Evolutionary conservation across 2,888 invertebrate species (phyloP).

Genomic region (Sycophila texana): DNA sequence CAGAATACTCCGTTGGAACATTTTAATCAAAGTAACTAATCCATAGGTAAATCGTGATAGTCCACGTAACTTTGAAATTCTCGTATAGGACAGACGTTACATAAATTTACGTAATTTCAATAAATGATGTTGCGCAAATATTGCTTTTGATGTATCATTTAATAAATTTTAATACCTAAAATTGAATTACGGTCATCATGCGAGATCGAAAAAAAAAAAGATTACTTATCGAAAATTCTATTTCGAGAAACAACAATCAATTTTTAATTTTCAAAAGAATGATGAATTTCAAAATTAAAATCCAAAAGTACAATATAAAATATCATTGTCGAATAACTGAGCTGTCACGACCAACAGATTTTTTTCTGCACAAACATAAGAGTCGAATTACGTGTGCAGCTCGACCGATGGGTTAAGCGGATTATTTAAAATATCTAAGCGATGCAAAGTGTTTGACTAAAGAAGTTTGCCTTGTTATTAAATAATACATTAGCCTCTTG

Average conservation of each 20-base stretch:
- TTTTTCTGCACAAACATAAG: slow-evolving; percentile 6
- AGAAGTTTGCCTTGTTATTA: too few species aligned
- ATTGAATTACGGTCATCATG: too few species aligned
- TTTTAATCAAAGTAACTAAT: not conserved
- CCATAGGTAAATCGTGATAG: not conserved
- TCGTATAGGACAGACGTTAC: not conserved
- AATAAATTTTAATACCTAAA: too few species aligned
- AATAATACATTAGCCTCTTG: too few species aligned
- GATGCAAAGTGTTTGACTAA: not conserved
- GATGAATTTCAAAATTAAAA: not conserved
- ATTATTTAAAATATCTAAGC: slow-evolving; percentile 20
- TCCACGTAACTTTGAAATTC: not conserved
- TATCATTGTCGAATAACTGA: not conserved
- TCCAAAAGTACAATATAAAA: not conserved
- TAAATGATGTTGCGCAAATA: too few species aligned
- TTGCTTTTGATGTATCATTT: too few species aligned
- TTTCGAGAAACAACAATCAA: not conserved
- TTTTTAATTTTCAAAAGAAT: not conserved
- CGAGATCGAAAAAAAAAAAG: too few species aligned
- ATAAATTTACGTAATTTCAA: too few species aligned
- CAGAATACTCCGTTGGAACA: not conserved
- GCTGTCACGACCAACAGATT: slow-evolving; percentile 17
- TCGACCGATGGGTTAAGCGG: slow-evolving; percentile 5
- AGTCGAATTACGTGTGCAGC: not conserved
- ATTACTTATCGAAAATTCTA: too few species aligned